phyloP scores from a whole-genome alignment of 2,888 invertebrate genomes.

The Acleris cristana region DNA sequence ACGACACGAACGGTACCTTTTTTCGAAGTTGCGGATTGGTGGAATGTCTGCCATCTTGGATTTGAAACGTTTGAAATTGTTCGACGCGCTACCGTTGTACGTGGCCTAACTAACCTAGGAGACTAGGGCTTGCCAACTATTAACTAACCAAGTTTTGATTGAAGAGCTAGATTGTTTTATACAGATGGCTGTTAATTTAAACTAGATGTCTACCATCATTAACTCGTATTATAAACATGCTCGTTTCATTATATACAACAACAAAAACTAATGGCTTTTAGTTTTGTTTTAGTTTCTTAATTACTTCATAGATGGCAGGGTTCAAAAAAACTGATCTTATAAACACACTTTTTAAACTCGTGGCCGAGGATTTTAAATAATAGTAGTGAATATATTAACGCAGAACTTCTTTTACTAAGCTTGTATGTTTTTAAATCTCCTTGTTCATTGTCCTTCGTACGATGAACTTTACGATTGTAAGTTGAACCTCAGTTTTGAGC shows the following conservation, averaged over 20 bases:
- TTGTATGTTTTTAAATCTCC: slow-evolving; percentile 48
- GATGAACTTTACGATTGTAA: slow-evolving; percentile 50
- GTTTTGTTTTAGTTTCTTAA: too few relatives aligned
- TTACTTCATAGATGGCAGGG: too few relatives aligned
- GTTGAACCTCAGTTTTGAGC: slow-evolving; percentile 42
- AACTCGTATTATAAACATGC: too few relatives aligned
- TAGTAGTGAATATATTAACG: neutral
- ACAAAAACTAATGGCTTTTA: too few relatives aligned
- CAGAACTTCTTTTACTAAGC: neutral
- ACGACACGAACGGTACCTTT: slow-evolving; percentile 48
- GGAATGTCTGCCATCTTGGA: slow-evolving; percentile 6
- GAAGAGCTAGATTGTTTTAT: too few relatives aligned
- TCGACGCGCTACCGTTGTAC: neutral
- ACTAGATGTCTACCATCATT: too few relatives aligned
- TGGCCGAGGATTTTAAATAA: neutral
- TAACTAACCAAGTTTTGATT: too few relatives aligned
- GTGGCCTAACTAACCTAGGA: slow-evolving; percentile 6
- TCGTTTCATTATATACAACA: too few relatives aligned
- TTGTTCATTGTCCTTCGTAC: slow-evolving; percentile 58
- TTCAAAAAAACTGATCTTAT: neutral
- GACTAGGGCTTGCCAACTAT: too few relatives aligned
- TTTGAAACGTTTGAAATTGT: slow-evolving; percentile 1
- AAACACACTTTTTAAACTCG: neutral
- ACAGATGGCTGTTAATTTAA: too few relatives aligned
- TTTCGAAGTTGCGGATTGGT: slow-evolving; percentile 6